Conservation (phyloP, 2,797 vertebrate species). For the Australoheros facetus region DNA sequence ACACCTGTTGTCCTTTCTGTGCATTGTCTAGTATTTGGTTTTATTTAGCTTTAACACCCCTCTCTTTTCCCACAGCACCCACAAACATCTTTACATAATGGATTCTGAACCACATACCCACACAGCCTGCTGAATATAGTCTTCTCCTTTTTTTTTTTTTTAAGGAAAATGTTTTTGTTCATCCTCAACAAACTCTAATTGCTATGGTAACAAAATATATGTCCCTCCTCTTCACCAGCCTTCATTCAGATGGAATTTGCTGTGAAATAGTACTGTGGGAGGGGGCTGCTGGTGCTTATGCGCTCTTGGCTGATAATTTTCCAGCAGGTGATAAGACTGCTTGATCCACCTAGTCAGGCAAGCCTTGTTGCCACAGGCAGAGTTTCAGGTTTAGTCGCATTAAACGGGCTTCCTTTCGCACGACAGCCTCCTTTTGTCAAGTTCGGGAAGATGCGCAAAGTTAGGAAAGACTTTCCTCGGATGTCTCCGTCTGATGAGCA, state of each 20-base stretch:
- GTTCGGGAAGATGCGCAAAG: constrained; percentile 69
- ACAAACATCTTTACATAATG: constrained; percentile 70
- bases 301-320: constrained; percentile 60
- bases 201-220: constrained; percentile 79
- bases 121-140: constrained; percentile 56
- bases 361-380: not conserved
- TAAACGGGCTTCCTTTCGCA: constrained; percentile 20
- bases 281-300: constrained; percentile 48
- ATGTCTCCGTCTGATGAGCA: constrained; percentile 26
- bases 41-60: constrained; percentile 49
- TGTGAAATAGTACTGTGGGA: constrained; percentile 59
- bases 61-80: constrained; percentile 49
- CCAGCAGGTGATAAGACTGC: constrained; percentile 63
- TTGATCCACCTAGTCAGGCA: constrained; percentile 28
- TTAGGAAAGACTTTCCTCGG: constrained; percentile 60
- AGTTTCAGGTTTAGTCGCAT: not conserved
- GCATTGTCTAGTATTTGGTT: constrained; percentile 31
- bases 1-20: constrained; percentile 34
- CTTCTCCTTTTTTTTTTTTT: constrained; percentile 3
- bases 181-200: constrained; percentile 72
- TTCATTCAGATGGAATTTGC: constrained; percentile 72
- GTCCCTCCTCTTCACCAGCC: constrained; percentile 59
- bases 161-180: constrained; percentile 33
- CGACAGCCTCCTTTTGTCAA: constrained; percentile 27
- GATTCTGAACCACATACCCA: constrained; percentile 61